Base-by-base conservation (phyloP, 2,888 invertebrate genomes). In the Xestia c-nigrum region DNA sequence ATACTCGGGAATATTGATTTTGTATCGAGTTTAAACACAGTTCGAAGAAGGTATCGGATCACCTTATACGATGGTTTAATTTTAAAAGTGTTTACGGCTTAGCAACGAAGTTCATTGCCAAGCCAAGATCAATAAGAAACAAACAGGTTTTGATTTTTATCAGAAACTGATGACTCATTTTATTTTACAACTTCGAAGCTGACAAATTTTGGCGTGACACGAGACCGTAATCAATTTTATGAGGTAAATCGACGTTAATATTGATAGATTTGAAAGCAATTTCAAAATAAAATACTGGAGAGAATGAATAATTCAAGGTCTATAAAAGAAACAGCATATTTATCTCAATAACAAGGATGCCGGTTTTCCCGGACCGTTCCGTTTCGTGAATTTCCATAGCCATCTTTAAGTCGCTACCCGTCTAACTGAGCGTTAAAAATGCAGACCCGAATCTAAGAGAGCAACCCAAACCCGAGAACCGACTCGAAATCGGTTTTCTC, bases 381-480 rank as follows among this genome's bases (percentile, higher is more conserved):
- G 52, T 74, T 77, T 65, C 65, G 24, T 55, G 71, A 76, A 75
- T 78, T 78, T 80, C 65, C 70, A 57, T 65, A 70, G 43, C 59
- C 67, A n/a, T 50, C 19, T 70, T 70, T 64, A 64, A 72, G n/a
- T 50, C 65, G 47, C 57, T 55, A 55, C 70, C 76, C 65, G 57
- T 74, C 76, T 84, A 86, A 86, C 66, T 65, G 69, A 76, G 84
- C 85, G 84, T 84, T 84, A 86, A 81, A 84, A 79, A 86, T 86
- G 81, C 82, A 85, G 64, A 71, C 43, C 63, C 70, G 71, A 72
- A 79, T 82, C 21, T 72, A 72, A 84, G 85, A 67, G 74, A 72
- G 71, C 63, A 75, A 78, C 65, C 80, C 68, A 40, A 72, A 76
- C 38, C 50, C 21, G 43, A 76, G 38, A 72, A 38, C 50, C 21